Evolutionary conservation across 2,888 invertebrate species (phyloP).

Genomic region (Beris morrisii): DNA sequence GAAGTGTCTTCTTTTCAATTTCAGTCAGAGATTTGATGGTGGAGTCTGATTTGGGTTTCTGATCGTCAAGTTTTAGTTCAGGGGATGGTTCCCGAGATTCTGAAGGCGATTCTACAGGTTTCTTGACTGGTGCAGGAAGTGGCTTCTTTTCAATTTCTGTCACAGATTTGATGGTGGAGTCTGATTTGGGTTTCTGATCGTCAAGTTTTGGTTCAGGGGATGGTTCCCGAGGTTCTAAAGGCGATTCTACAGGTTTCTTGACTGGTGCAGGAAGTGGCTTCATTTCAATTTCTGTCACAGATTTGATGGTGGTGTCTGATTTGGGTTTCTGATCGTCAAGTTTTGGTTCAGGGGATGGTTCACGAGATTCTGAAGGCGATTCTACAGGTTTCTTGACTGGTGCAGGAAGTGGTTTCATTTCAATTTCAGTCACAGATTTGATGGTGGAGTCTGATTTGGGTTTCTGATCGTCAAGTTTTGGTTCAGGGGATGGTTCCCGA

Average conservation of each 20-base stretch:
- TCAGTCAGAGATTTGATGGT: too few species aligned
- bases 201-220: background rate
- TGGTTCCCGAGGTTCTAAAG: background rate
- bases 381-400: background rate
- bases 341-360: background rate
- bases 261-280: conserved; percentile 2
- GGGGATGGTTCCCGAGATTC: conserved; percentile 3
- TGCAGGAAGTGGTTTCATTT: too few species aligned
- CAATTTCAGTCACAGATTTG: too few species aligned
- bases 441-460: too few species aligned
- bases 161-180: too few species aligned
- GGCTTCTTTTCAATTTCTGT: too few species aligned
- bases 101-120: background rate
- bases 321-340: background rate
- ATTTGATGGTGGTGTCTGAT: background rate
- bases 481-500: too few species aligned
- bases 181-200: too few species aligned
- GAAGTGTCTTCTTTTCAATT: background rate
- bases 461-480: too few species aligned
- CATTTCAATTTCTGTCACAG: background rate
- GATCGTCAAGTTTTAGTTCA: background rate
- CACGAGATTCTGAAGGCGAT: background rate
- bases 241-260: background rate
- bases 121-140: background rate
- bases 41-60: background rate